These are phyloP conservation scores for Andricus grossulariae DNA, from an alignment of 1,140 invertebrate genomes.

Conservation along the genomic window DNA sequence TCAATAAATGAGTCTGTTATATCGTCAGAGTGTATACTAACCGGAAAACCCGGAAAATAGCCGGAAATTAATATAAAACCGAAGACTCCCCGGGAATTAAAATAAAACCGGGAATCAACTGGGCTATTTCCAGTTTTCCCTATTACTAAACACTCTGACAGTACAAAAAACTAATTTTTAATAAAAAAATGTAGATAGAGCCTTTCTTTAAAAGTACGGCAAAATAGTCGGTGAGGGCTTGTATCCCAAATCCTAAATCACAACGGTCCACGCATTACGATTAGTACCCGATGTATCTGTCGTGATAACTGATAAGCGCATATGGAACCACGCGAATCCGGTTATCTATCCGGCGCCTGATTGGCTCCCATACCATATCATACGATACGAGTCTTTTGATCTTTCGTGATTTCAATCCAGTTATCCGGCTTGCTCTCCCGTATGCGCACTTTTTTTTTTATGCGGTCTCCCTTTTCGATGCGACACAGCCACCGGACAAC, in stretches of 20 bases:
- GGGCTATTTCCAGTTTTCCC: slow-evolving; percentile 11
- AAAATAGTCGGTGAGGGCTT: background rate
- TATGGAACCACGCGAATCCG: slow-evolving; percentile 51
- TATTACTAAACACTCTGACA: background rate
- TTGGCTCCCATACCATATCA: slow-evolving; percentile 51
- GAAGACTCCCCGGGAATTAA: too few relatives aligned
- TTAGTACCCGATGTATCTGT: slow-evolving; percentile 54
- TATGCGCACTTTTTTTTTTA: background rate
- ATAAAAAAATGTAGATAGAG: too few relatives aligned
- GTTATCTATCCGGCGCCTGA: slow-evolving; percentile 58
- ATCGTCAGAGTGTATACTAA: too few relatives aligned
- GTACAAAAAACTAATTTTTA: too few relatives aligned
- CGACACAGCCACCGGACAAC: slow-evolving; percentile 45
- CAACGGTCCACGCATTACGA: slow-evolving; percentile 48
- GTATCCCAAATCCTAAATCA: slow-evolving; percentile 54
- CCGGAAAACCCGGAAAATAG: too few relatives aligned
- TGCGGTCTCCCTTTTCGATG: background rate
- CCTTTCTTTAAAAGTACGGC: background rate
- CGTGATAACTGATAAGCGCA: slow-evolving; percentile 53
- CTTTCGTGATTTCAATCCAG: slow-evolving; percentile 70
- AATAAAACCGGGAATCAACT: too few relatives aligned
- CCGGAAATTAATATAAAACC: too few relatives aligned
- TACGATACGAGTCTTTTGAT: slow-evolving; percentile 66
- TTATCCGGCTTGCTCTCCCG: slow-evolving; percentile 50
- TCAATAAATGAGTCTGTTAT: too few relatives aligned